These are phyloP conservation scores for Neodontobutis hainanensis DNA, from an alignment of 2,113 vertebrate genomes.

Conservation along the genomic window DNA sequence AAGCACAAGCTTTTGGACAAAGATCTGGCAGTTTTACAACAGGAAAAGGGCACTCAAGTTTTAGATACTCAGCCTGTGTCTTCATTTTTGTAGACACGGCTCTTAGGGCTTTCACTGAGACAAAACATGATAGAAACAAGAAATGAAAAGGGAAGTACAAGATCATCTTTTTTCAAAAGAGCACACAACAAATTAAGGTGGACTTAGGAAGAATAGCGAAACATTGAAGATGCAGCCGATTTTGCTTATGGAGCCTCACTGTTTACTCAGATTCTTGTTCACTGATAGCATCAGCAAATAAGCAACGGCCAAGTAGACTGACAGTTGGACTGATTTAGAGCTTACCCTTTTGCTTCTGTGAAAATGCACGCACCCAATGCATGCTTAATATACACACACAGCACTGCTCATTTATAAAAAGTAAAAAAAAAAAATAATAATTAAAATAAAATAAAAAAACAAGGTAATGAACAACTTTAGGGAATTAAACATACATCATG, in stretches of 20 bases:
- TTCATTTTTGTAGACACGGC: constrained; percentile 13
- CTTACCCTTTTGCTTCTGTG: constrained; percentile 57
- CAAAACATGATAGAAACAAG: constrained; percentile 8
- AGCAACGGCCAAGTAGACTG: constrained; percentile 55
- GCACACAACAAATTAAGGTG: constrained; percentile 5
- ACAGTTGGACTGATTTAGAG: constrained; percentile 54
- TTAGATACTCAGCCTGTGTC: constrained; percentile 52
- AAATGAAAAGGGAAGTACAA: not conserved
- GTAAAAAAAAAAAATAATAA: constrained; percentile 32
- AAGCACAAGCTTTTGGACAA: constrained; percentile 45
- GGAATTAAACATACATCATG: constrained; percentile 16
- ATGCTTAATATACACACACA: constrained; percentile 28
- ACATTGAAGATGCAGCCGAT: constrained; percentile 52
- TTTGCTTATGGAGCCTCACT: constrained; percentile 66
- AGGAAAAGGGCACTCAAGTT: constrained; percentile 56
- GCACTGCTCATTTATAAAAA: constrained; percentile 52
- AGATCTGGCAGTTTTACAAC: constrained; percentile 59
- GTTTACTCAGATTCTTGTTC: constrained; percentile 77
- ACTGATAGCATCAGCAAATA: constrained; percentile 82
- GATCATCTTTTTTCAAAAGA: constrained; percentile 1
- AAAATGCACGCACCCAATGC: constrained; percentile 23
- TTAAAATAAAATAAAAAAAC: not conserved
- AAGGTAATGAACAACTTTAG: constrained; percentile 3
- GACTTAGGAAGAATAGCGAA: constrained; percentile 8
- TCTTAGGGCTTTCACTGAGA: constrained; percentile 7